phyloP scores from a whole-genome alignment of 1,140 invertebrate genomes.

The Zaprionus nigranus region DNA sequence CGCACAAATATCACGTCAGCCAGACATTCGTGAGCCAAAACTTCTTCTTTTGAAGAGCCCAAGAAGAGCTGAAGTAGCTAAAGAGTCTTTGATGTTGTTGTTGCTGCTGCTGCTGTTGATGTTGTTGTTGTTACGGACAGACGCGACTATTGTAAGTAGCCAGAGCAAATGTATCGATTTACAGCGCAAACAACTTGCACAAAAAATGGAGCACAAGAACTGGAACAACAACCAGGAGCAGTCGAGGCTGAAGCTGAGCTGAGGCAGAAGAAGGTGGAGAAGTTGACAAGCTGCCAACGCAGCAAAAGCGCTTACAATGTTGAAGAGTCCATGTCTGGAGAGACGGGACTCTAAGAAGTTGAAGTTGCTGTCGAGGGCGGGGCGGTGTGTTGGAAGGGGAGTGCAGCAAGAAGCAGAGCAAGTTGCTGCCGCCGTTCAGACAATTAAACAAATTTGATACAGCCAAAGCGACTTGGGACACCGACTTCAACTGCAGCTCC shows the following conservation, averaged over 20 bases:
- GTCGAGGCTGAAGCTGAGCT: slow-evolving; percentile 8
- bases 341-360: slow-evolving; percentile 42
- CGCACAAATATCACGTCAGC: slow-evolving; percentile 69
- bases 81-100: slow-evolving; percentile 38
- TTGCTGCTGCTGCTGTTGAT: slow-evolving; percentile 35
- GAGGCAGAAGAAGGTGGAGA: slow-evolving; percentile 1
- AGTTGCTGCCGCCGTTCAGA: slow-evolving; percentile 48
- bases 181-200: slow-evolving; percentile 75
- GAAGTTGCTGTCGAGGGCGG: slow-evolving; percentile 9
- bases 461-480: slow-evolving; percentile 39
- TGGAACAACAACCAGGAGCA: slow-evolving; percentile 48
- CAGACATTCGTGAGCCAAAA: slow-evolving; percentile 47
- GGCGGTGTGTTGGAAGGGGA: background rate
- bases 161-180: slow-evolving; percentile 80
- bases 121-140: slow-evolving; percentile 33
- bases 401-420: background rate
- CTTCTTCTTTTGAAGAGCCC: no score
- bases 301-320: slow-evolving; percentile 81
- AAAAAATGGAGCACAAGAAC: slow-evolving; percentile 70
- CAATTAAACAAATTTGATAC: slow-evolving; percentile 81
- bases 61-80: slow-evolving; percentile 10
- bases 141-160: slow-evolving; percentile 58
- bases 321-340: slow-evolving; percentile 75
- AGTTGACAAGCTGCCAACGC: slow-evolving; percentile 77
- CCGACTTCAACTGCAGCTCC: background rate